A percentile compares a stretch with the other conserved stretches of the same genome.
phyloP scores from a whole-genome alignment of 2,113 vertebrate genomes.

The Gnathonemus longibarbis region DNA sequence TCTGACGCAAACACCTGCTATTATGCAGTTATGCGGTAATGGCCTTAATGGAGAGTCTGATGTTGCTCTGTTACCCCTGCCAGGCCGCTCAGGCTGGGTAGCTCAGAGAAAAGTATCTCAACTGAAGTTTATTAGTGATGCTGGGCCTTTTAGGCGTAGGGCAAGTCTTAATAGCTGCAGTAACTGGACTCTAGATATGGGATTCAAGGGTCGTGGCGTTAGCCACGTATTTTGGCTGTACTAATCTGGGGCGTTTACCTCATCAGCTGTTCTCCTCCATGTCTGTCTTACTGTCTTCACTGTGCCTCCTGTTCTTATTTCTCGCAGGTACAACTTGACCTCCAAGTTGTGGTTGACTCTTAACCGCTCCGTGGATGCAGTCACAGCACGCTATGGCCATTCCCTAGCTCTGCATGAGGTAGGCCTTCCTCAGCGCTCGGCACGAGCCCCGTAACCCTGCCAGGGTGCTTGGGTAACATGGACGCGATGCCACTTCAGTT shows the following conservation, averaged over 20 bases:
- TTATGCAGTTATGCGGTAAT: neutral
- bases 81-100: neutral
- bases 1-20: neutral
- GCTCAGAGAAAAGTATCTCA: neutral
- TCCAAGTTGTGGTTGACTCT: conserved; percentile 76
- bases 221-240: neutral
- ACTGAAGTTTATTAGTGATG: neutral
- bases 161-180: neutral
- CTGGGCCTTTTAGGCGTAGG: neutral
- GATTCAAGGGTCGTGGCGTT: neutral
- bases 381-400: conserved; percentile 85
- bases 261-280: neutral
- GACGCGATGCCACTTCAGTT: neutral
- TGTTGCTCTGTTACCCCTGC: neutral
- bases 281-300: neutral
- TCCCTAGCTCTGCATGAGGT: conserved; percentile 80
- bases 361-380: conserved; percentile 66
- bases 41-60: neutral
- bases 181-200: too few relatives aligned
- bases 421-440: neutral
- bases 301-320: conserved; percentile 21
- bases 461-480: neutral
- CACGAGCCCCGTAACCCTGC: neutral
- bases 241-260: neutral
- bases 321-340: conserved; percentile 73